Conservation (phyloP, 2,113 vertebrate species). For the Carettochelys insculpta region DNA sequence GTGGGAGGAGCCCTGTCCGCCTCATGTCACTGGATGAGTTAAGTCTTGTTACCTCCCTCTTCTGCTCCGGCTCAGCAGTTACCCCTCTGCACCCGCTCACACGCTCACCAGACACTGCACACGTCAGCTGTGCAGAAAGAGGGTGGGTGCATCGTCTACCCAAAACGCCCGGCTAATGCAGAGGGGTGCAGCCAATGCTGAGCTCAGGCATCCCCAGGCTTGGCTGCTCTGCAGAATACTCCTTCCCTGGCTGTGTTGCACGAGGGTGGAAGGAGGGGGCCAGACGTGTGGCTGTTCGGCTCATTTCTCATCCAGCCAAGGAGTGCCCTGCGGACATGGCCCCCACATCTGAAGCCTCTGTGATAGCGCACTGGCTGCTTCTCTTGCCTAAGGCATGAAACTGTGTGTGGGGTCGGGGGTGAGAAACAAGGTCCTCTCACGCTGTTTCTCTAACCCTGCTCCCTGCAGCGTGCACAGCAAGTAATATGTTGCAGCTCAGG, state of each 20-base stretch:
- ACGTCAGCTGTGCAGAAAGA: neutral
- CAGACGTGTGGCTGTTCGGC: neutral
- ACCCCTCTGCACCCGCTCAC: neutral
- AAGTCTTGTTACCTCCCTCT: neutral
- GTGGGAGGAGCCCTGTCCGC: neutral
- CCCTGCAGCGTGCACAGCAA: neutral
- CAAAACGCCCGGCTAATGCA: neutral
- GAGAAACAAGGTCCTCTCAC: neutral
- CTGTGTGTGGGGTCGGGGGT: too few relatives aligned
- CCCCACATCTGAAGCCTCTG: neutral
- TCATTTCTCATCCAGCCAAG: neutral
- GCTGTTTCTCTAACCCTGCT: neutral
- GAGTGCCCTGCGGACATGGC: neutral
- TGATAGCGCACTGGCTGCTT: neutral
- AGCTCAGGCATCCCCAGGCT: neutral
- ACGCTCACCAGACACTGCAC: neutral
- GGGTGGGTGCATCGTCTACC: neutral
- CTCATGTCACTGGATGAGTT: neutral
- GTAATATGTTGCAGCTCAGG: neutral
- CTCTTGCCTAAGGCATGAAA: neutral
- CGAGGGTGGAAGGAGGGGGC: neutral
- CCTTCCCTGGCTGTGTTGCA: neutral
- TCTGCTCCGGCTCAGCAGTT: neutral
- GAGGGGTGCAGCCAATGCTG: neutral
- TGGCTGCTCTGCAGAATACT: neutral